These are phyloP conservation scores for Cheilosia variabilis DNA, from an alignment of 2,888 invertebrate genomes.

Conservation along the genomic window DNA sequence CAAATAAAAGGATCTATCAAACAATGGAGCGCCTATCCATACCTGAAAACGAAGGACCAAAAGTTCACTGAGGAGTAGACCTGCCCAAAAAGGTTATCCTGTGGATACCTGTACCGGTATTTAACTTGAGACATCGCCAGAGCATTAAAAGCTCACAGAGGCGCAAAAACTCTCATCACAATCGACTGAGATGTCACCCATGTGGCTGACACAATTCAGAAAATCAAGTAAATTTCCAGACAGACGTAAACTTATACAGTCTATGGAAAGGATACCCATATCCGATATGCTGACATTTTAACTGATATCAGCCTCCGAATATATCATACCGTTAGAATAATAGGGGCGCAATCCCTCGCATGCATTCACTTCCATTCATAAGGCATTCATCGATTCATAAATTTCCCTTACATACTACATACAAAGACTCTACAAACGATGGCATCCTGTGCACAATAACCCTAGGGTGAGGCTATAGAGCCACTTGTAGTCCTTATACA, in stretches of 20 bases:
- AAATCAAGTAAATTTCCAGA: constrained; percentile 18
- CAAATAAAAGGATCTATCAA: too few species aligned
- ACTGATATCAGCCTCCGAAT: constrained; percentile 35
- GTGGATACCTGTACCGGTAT: too few species aligned
- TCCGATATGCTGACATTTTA: constrained; percentile 37
- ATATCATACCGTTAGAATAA: constrained; percentile 31
- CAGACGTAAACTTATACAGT: neutral
- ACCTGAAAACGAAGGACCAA: too few species aligned
- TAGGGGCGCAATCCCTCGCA: constrained; percentile 39
- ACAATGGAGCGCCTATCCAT: too few species aligned
- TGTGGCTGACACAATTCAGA: neutral
- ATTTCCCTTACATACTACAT: constrained; percentile 3
- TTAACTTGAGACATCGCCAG: too few species aligned
- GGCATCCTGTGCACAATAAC: constrained; percentile 21
- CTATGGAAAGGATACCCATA: constrained; percentile 17
- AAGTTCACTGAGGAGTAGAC: too few species aligned
- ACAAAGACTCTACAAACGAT: neutral
- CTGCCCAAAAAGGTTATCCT: too few species aligned
- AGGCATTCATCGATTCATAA: constrained; percentile 60
- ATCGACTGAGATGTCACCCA: too few species aligned
- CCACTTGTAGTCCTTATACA: constrained; percentile 47
- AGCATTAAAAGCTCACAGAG: too few species aligned
- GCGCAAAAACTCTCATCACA: too few species aligned
- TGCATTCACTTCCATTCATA: constrained; percentile 43
- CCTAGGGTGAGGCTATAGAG: neutral